phyloP scores from a whole-genome alignment of 1,140 invertebrate species.

The Leptinotarsa lineolata region DNA sequence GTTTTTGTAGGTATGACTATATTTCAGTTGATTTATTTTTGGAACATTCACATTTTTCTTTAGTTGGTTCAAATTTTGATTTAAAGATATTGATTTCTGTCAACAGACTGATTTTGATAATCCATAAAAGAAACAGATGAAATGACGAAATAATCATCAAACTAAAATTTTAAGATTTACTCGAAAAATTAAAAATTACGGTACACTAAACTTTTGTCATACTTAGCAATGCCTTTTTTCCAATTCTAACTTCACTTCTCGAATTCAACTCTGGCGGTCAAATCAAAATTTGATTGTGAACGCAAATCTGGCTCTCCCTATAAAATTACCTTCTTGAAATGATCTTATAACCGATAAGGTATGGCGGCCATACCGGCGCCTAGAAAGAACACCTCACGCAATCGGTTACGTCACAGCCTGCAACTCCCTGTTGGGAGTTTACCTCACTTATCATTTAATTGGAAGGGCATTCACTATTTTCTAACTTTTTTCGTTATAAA shows the following conservation, averaged over 20 bases:
- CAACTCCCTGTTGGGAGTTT: conserved; percentile 21
- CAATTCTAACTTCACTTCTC: not conserved
- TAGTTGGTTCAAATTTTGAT: too few relatives aligned
- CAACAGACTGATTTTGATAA: too few relatives aligned
- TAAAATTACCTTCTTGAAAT: conserved; percentile 17
- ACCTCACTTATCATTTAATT: conserved; percentile 13
- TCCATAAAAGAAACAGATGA: too few relatives aligned
- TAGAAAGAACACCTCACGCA: conserved; percentile 21
- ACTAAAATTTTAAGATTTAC: too few relatives aligned
- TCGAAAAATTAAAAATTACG: too few relatives aligned
- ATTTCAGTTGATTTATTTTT: too few relatives aligned
- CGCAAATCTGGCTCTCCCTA: conserved; percentile 7
- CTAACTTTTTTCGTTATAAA: not conserved
- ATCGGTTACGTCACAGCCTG: conserved; percentile 20
- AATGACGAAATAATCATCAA: too few relatives aligned
- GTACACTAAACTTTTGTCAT: too few relatives aligned
- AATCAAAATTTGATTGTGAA: not conserved
- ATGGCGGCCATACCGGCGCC: conserved; percentile 20
- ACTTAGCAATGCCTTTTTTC: not conserved
- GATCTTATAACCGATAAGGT: conserved; percentile 23
- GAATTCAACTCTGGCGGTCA: not conserved
- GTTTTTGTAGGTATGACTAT: too few relatives aligned
- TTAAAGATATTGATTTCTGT: too few relatives aligned
- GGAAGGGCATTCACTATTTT: not conserved
- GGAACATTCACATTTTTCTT: too few relatives aligned